Conservation (phyloP, 2,888 invertebrate genomes). For the Trichacis sp. region DNA sequence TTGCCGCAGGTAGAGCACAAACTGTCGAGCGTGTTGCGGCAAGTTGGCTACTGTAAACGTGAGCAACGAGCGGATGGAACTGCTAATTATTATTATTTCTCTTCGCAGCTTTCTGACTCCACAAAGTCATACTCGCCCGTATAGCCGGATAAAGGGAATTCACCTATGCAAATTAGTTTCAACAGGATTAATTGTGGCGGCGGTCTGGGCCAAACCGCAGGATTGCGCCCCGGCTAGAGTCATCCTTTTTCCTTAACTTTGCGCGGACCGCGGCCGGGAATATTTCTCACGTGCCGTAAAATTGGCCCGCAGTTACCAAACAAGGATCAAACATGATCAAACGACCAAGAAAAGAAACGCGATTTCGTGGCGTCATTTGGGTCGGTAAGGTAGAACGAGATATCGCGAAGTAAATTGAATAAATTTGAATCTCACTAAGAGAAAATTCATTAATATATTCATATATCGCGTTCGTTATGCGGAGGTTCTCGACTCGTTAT, state of each 20-base stretch:
- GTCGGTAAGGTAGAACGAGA: too few relatives aligned
- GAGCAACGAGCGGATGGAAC: conserved; percentile 24
- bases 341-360: too few relatives aligned
- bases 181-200: conserved; percentile 57
- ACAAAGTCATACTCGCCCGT: conserved; percentile 42
- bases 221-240: conserved; percentile 35
- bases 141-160: conserved; percentile 51
- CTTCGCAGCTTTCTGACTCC: conserved; percentile 16
- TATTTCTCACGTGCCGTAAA: conserved; percentile 37
- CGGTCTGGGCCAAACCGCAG: conserved; percentile 44
- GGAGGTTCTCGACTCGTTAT: too few relatives aligned
- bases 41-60: conserved; percentile 15
- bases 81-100: conserved; percentile 50
- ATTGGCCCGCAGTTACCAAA: conserved; percentile 23
- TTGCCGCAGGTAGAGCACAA: conserved; percentile 6
- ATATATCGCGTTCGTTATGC: too few relatives aligned
- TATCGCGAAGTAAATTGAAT: too few relatives aligned
- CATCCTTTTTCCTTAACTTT: conserved; percentile 31
- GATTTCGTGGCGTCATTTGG: too few relatives aligned
- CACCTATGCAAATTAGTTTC: conserved; percentile 60
- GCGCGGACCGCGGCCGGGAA: conserved; percentile 29
- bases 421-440: too few relatives aligned
- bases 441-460: too few relatives aligned
- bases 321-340: conserved; percentile 12
- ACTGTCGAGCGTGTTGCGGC: conserved; percentile 10